Evolutionary conservation across 2,797 vertebrate genomes (phyloP).

Genomic region (Tapera naevia): DNA sequence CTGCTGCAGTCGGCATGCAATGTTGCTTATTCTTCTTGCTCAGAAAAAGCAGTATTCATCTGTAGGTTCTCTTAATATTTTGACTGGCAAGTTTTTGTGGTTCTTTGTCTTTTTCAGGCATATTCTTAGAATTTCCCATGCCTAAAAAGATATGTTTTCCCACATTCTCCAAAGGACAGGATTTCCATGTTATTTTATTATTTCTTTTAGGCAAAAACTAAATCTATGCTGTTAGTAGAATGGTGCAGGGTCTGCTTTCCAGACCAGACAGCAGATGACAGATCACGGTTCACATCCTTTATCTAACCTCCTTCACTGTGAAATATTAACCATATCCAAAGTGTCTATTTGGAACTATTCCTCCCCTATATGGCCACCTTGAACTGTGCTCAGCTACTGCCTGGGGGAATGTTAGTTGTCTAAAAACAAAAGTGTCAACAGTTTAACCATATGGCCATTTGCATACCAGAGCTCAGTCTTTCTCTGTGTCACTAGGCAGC

Average conservation of each 20-base stretch:
- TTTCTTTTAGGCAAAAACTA: not conserved
- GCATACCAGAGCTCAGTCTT: not conserved
- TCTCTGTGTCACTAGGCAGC: accelerated
- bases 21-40: not conserved
- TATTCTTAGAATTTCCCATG: not conserved
- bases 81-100: not conserved
- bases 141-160: not conserved
- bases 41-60: not conserved
- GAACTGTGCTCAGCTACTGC: not conserved
- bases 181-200: not conserved
- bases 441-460: not conserved
- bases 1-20: not conserved
- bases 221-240: not conserved
- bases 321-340: not conserved
- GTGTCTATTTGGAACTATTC: not conserved
- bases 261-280: not conserved
- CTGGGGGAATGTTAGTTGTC: not conserved
- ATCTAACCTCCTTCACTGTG: not conserved
- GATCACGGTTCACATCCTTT: not conserved
- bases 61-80: not conserved
- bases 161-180: not conserved
- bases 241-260: not conserved
- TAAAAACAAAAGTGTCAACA: not conserved
- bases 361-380: not conserved
- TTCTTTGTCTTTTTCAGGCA: not conserved